Evolutionary conservation across 2,113 vertebrate species (phyloP).

Genomic region (Nymphicus hollandicus): DNA sequence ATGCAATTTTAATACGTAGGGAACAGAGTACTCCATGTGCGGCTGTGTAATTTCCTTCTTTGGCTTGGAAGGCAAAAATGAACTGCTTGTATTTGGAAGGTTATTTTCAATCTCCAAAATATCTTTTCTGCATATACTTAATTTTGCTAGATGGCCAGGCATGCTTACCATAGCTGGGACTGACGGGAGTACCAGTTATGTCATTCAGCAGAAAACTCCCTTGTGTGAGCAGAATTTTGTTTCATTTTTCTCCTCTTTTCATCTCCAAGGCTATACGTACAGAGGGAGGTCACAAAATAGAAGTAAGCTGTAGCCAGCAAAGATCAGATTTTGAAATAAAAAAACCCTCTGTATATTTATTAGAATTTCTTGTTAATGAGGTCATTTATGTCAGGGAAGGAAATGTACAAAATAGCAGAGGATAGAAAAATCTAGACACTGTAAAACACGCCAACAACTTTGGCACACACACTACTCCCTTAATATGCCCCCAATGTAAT

Average conservation of each 20-base stretch:
- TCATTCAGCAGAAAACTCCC: constrained; percentile 34
- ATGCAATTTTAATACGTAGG: not conserved
- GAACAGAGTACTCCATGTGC: not conserved
- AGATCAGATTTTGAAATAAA: not conserved
- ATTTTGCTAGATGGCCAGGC: not conserved
- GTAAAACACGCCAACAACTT: constrained; percentile 37
- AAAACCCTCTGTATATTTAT: not conserved
- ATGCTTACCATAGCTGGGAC: not conserved
- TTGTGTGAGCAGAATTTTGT: not conserved
- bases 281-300: not conserved
- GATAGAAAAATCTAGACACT: constrained; percentile 38
- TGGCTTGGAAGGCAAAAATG: constrained; percentile 28
- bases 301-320: not conserved
- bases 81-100: not conserved
- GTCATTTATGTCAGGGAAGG: constrained; percentile 54
- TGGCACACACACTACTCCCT: not conserved
- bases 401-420: constrained; percentile 42
- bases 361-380: constrained; percentile 58
- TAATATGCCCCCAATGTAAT: constrained; percentile 53
- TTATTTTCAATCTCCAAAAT: constrained; percentile 20
- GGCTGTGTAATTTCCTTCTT: constrained; percentile 31
- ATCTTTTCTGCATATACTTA: not conserved
- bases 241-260: not conserved
- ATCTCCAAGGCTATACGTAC: not conserved
- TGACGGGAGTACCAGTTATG: not conserved